These are phyloP conservation scores for Meliscaeva auricollis DNA, from an alignment of 2,888 invertebrate species.

Conservation along the genomic window DNA sequence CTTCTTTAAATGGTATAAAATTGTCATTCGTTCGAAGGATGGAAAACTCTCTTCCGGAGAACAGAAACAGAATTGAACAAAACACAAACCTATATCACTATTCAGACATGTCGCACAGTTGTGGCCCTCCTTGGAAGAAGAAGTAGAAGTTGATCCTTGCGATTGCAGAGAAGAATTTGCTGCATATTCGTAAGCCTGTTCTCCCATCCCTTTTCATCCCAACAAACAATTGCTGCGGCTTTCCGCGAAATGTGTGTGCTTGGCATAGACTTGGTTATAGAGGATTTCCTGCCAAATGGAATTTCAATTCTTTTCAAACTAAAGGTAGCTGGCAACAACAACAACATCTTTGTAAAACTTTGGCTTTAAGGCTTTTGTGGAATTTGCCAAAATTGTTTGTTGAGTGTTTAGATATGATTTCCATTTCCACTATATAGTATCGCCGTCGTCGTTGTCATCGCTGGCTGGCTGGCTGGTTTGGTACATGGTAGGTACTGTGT, in stretches of 20 bases:
- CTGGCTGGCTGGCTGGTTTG: too few relatives aligned
- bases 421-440: constrained; percentile 7
- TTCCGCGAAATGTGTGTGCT: constrained; percentile 27
- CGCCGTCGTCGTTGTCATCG: background rate
- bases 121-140: constrained; percentile 27
- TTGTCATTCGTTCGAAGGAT: constrained; percentile 9
- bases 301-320: constrained; percentile 40
- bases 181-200: constrained; percentile 10
- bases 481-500: background rate
- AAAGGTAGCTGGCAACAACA: constrained; percentile 31
- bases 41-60: background rate
- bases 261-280: constrained; percentile 21
- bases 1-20: constrained; percentile 21
- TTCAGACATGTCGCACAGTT: background rate
- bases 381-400: constrained; percentile 59
- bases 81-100: background rate
- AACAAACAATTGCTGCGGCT: constrained; percentile 43
- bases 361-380: constrained; percentile 50
- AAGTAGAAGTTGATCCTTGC: constrained; percentile 50
- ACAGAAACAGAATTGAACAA: background rate
- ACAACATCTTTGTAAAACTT: constrained; percentile 30
- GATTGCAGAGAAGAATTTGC: constrained; percentile 29
- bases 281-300: constrained; percentile 41
- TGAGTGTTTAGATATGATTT: constrained; percentile 47
- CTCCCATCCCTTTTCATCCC: background rate